Evolutionary conservation across 2,888 invertebrate genomes (phyloP).

Genomic region (Brachylomia viminalis): DNA sequence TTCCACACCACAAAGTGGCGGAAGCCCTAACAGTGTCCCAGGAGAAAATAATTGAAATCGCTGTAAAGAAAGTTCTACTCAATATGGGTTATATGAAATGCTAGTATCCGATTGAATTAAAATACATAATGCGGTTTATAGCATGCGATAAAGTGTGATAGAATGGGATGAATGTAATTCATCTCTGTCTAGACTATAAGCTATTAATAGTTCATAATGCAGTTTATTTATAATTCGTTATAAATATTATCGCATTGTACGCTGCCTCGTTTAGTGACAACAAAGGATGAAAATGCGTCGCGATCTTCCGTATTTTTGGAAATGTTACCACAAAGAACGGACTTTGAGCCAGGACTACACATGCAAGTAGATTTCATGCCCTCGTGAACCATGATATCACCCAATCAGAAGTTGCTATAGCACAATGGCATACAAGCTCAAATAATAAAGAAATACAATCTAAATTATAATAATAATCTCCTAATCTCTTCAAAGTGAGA

Average conservation of each 20-base stretch:
- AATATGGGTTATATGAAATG: conserved; percentile 17
- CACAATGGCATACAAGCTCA: not conserved
- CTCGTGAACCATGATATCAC: not conserved
- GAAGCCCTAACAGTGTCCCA: not conserved
- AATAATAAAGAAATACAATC: no score
- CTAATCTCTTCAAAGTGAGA: no score
- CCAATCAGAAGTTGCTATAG: not conserved
- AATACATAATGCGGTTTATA: conserved; percentile 17
- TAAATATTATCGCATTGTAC: conserved; percentile 28
- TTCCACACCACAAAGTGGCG: not conserved
- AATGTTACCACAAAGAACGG: conserved; percentile 24
- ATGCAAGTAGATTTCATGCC: not conserved
- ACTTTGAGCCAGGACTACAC: not conserved
- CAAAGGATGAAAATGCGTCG: conserved; percentile 23
- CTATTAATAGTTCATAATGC: conserved; percentile 44
- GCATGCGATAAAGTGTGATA: conserved; percentile 35
- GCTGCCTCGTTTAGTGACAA: conserved; percentile 21
- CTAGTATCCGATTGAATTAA: conserved; percentile 32
- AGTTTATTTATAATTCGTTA: conserved; percentile 33
- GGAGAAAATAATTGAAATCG: not conserved
- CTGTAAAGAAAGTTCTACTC: conserved; percentile 22
- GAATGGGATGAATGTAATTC: conserved; percentile 30
- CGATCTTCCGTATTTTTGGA: conserved; percentile 47
- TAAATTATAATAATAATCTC: no score
- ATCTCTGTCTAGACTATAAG: conserved; percentile 49